Evolutionary conservation across 2,888 invertebrate genomes (phyloP).

Genomic region (Tortrix viridana): DNA sequence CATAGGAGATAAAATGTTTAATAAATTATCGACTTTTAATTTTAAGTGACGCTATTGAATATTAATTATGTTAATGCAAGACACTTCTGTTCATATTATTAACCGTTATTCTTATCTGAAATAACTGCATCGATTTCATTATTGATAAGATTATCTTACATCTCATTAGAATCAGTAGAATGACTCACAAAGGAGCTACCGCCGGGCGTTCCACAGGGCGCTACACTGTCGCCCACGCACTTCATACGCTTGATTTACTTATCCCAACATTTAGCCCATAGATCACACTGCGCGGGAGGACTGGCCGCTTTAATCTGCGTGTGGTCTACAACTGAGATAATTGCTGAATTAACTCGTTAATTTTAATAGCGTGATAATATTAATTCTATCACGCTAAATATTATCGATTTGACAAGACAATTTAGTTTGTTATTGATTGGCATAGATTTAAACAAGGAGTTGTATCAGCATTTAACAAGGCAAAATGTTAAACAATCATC

Average conservation of each 20-base stretch:
- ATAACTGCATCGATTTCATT: conserved; percentile 6
- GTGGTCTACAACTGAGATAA: conserved; percentile 56
- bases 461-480: too few species aligned
- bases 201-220: conserved; percentile 60
- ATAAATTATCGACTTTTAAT: conserved; percentile 29
- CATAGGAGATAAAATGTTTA: conserved; percentile 20
- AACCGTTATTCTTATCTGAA: conserved; percentile 31
- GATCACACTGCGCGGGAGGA: conserved; percentile 65
- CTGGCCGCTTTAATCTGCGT: conserved; percentile 56
- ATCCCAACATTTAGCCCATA: conserved; percentile 47
- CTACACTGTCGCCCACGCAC: conserved; percentile 56
- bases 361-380: conserved; percentile 37
- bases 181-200: conserved; percentile 58
- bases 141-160: conserved; percentile 15
- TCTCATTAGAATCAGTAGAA: conserved; percentile 37
- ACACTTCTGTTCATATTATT: conserved; percentile 31
- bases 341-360: conserved; percentile 61
- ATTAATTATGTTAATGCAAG: conserved; percentile 34
- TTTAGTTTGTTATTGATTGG: background rate
- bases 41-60: conserved; percentile 28
- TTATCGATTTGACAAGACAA: conserved; percentile 12
- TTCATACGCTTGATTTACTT: conserved; percentile 48
- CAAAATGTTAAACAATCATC: too few species aligned
- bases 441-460: too few species aligned
- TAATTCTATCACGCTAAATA: conserved; percentile 23